Evolutionary conservation across 1,140 invertebrate genomes (phyloP), one percentile per base, ranked within the genome.

Genomic region (Atta cephalotes): DNA sequence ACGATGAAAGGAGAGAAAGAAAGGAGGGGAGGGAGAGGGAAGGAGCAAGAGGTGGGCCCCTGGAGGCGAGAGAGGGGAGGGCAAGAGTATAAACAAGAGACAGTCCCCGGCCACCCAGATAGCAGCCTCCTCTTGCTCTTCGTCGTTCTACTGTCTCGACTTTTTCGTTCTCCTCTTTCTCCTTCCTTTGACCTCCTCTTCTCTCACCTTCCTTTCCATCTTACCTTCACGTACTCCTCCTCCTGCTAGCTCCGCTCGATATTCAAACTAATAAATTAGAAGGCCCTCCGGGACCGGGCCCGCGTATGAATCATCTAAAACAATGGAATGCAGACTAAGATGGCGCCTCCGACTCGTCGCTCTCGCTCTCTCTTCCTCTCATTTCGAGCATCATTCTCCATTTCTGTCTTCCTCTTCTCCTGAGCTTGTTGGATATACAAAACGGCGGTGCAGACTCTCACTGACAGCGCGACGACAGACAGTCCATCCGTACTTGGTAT

Each of bases 221-320:
- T 70, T 49, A 77, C 70, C 88, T 71, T 60, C 71, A 51, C 63
- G 56, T 88, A 70, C 39, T 81, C 68, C 58, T 62, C 68, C 68
- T 89, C 86, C 87, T 88, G 53, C 72, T 87, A 81, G 85, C 88
- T 86, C 87, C 90, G 90, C 92, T 90, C 89, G 91, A 92, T 91
- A 92, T 92, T 92, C 91, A 89, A 92, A 92, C 91, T 91, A 92
- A 90, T 90, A 91, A 91, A 91, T 91, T 91, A 91, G 90, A 84
- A 90, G 88, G 92, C 89, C 87, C 88, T 90, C 72, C 78, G 77
- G 79, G 86, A 84, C 87, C 79, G 85, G 82, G 86, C 70, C 91
- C 87, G 88, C 91, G 92, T 95, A 95, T 95, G 94, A 95, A 95
- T 95, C 95, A 95, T 95, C 95, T 94, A 94, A 95, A 95, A 95